Evolutionary conservation across 2,888 invertebrate species (phyloP).

Genomic region (Cremastobaeus sp.): DNA sequence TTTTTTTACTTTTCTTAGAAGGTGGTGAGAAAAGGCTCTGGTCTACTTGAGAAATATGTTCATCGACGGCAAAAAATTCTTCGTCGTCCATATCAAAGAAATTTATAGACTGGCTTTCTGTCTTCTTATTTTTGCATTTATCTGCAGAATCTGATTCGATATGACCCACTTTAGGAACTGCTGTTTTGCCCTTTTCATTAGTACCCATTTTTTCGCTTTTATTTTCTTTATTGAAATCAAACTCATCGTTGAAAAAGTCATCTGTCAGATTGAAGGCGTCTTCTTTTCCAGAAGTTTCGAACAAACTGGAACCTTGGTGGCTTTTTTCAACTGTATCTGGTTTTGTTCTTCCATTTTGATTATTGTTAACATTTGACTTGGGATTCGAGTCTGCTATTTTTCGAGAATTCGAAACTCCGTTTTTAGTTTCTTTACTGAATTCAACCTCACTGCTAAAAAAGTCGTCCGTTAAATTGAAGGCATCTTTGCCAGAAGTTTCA

Average conservation of each 20-base stretch:
- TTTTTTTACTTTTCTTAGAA: constrained; percentile 1
- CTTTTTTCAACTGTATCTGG: too few species aligned
- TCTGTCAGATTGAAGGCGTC: not conserved
- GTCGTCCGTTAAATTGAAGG: too few species aligned
- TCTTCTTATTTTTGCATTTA: not conserved
- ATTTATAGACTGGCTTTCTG: not conserved
- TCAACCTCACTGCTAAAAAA: too few species aligned
- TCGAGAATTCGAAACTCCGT: too few species aligned
- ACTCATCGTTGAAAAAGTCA: not conserved
- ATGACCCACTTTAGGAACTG: not conserved
- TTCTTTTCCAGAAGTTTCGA: not conserved
- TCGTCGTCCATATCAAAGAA: constrained; percentile 43
- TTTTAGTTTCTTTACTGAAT: too few species aligned
- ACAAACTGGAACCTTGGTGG: too few species aligned
- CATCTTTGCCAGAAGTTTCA: too few species aligned
- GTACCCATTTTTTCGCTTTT: not conserved
- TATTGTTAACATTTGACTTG: too few species aligned
- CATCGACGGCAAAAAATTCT: constrained; percentile 24
- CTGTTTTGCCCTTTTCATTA: not conserved
- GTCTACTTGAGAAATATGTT: constrained; percentile 40
- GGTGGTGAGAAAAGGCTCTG: constrained; percentile 29
- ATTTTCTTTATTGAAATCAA: not conserved
- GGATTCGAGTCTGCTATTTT: too few species aligned
- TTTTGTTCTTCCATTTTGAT: too few species aligned
- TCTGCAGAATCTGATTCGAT: not conserved